A percentile compares a stretch with the other conserved stretches of the same genome.
phyloP scores from a whole-genome alignment of 2,113 vertebrate species.

The Ailurus styani region DNA sequence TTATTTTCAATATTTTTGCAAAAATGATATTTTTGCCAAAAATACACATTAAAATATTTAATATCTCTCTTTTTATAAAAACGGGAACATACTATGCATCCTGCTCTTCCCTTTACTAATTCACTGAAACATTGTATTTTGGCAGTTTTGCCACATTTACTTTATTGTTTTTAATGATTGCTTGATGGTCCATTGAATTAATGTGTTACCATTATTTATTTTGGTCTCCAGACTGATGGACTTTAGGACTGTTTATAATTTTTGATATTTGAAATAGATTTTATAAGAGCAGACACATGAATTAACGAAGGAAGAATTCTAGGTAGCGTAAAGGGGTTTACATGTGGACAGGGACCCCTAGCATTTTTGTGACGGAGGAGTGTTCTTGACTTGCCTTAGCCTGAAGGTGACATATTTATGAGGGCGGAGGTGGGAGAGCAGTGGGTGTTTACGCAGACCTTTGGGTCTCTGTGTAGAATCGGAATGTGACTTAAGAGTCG shows the following conservation, averaged over 20 bases:
- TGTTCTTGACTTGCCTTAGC: neutral
- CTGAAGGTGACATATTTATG: neutral
- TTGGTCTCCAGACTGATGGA: neutral
- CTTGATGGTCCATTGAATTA: neutral
- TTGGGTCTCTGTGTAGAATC: neutral
- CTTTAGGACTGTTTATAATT: neutral
- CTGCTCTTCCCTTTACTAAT: neutral
- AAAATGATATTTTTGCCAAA: neutral
- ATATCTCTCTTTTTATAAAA: neutral
- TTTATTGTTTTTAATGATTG: neutral
- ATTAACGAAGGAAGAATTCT: neutral
- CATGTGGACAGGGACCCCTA: neutral
- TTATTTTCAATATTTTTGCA: neutral
- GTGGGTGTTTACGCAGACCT: neutral
- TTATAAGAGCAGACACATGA: neutral
- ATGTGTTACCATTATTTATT: neutral
- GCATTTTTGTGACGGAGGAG: neutral
- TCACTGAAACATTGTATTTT: neutral
- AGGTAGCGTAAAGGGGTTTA: neutral
- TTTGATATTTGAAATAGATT: constrained; percentile 26
- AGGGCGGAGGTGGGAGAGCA: neutral
- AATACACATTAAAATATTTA: neutral
- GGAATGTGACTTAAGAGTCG: neutral
- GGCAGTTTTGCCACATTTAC: neutral
- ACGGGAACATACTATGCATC: neutral